These are phyloP conservation scores for Aphaenogaster floridana DNA, from an alignment of 1,140 invertebrate species.

Conservation along the genomic window DNA sequence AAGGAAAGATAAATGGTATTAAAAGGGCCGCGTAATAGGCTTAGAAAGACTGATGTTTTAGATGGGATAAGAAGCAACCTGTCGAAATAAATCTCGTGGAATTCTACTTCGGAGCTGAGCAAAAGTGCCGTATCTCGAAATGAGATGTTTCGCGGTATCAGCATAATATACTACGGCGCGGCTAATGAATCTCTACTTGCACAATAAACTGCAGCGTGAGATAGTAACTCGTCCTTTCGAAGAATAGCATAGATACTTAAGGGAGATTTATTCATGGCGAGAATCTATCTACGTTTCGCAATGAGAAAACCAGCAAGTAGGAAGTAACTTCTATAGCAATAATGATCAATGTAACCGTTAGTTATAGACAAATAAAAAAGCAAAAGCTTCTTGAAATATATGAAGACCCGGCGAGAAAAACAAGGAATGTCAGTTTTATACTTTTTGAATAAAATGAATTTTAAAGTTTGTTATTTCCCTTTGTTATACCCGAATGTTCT, in stretches of 20 bases:
- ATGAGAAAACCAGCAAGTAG: not conserved
- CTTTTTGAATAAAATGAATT: no score
- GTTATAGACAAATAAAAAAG: not conserved
- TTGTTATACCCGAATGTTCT: no score
- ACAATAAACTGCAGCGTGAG: slow-evolving; percentile 65
- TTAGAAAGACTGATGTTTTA: slow-evolving; percentile 72
- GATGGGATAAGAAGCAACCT: slow-evolving; percentile 68
- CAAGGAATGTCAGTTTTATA: no score
- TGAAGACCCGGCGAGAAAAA: no score
- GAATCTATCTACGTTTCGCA: not conserved
- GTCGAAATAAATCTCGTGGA: slow-evolving; percentile 72
- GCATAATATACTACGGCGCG: slow-evolving; percentile 61
- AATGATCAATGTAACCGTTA: not conserved
- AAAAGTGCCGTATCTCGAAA: slow-evolving; percentile 30
- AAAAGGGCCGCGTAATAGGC: slow-evolving; percentile 71
- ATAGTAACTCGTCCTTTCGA: slow-evolving; percentile 43
- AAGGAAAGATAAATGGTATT: slow-evolving; percentile 14
- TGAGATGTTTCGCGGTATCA: slow-evolving; percentile 38
- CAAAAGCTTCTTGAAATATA: not conserved
- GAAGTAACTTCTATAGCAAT: slow-evolving; percentile 8
- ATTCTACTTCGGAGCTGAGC: slow-evolving; percentile 7
- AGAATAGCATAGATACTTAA: slow-evolving; percentile 35
- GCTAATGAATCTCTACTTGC: slow-evolving; percentile 54
- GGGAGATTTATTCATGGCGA: slow-evolving; percentile 25
- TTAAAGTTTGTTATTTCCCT: no score